Base-by-base conservation (phyloP, 2,888 invertebrate species). In the Ochlodes sylvanus region DNA sequence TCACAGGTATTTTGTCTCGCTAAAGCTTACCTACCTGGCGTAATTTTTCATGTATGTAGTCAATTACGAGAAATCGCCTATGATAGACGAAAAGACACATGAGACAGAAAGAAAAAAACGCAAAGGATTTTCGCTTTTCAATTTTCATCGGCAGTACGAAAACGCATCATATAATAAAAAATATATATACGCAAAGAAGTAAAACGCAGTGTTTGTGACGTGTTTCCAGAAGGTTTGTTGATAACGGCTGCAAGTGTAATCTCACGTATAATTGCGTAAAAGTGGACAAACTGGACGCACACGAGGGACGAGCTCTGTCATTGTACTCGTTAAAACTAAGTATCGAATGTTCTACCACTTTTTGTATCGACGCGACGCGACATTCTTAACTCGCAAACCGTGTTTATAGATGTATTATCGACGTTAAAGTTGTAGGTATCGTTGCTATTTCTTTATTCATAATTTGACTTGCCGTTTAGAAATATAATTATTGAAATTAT, bases 261-360 rank as follows among this genome's bases (percentile, higher is more conserved):
- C 61, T 61, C 67, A 66, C 54, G 54, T 61, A 47, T 67, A 61
- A 67, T 71, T 72, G 70, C 70, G 69, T 58, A 69, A 65, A n/a
- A 68, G 47, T 63, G 70, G 70, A 72, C 69, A 68, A 56, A 38
- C 65, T 27, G 62, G 55, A 65, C 42, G 64, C 69, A 70, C 65
- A 66, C 69, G 60, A 52, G 63, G 64, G 72, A 69, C 69, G 66
- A 52, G 66, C 34, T 27, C 69, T 71, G 71, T 70, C 72, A 72
- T 73, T 70, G 73, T 69, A 74, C 74, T 73, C 74, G 73, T 75
- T 73, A 74, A 71, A 69, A 72, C 67, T 62, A 55, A 70, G 69
- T 63, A 67, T 69, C 62, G 69, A 68, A 68, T 68, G 71, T 67
- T 63, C 66, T 52, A 62, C 63, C 58, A 58, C 64, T 70, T 73